These are phyloP conservation scores for Linyphia triangularis DNA, from an alignment of 2,888 invertebrate species.

Conservation along the genomic window DNA sequence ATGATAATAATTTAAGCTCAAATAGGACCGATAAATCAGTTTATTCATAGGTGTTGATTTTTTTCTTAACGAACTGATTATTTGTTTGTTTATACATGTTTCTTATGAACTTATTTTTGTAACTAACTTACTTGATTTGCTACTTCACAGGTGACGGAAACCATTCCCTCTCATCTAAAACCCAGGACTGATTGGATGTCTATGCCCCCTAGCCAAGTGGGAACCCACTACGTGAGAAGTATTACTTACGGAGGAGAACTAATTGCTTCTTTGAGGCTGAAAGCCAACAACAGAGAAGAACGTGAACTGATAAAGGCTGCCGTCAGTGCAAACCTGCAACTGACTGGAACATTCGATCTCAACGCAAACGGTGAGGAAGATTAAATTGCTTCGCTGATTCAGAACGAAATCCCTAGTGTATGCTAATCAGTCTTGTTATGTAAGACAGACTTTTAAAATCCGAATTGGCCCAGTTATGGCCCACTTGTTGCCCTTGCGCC, in stretches of 20 bases:
- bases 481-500: too few species aligned
- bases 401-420: too few species aligned
- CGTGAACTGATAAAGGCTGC: conserved; percentile 73
- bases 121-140: too few species aligned
- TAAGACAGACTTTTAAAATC: too few species aligned
- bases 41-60: too few species aligned
- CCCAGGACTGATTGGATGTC: conserved; percentile 69
- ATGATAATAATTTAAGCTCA: too few species aligned
- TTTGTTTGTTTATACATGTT: too few species aligned
- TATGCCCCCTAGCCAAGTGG: conserved; percentile 37
- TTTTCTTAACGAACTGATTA: too few species aligned
- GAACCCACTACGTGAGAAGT: conserved; percentile 73
- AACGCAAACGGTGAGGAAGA: conserved; percentile 71
- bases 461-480: too few species aligned
- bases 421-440: neutral
- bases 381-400: neutral
- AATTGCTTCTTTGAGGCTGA: conserved; percentile 65
- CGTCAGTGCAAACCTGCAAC: conserved; percentile 68
- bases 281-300: conserved; percentile 68
- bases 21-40: too few species aligned
- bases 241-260: conserved; percentile 73
- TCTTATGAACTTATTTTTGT: too few species aligned
- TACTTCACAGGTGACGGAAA: conserved; percentile 74
- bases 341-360: conserved; percentile 70
- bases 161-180: conserved; percentile 69